Percentiles rank a stretch among this genome's conserved stretches.
Evolutionary conservation across 2,113 vertebrate species (phyloP).

Genomic region (Microtus montanus): DNA sequence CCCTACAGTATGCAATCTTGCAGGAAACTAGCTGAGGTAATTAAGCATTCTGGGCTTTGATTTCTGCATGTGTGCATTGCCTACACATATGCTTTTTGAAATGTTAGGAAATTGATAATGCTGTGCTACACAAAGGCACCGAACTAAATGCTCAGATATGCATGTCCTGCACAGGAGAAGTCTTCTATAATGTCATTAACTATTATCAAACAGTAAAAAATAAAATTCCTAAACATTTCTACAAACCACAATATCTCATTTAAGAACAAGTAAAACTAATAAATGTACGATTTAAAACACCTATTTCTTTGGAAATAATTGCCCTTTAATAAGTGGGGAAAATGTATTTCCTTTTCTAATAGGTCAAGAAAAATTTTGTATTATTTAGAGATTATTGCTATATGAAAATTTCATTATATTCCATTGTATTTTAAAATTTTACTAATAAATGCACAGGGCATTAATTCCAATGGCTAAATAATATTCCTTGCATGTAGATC

Average conservation of each 20-base stretch:
- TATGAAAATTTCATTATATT: background rate
- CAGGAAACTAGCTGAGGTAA: background rate
- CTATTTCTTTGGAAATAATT: background rate
- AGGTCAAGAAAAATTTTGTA: background rate
- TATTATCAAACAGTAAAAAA: background rate
- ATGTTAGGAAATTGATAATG: background rate
- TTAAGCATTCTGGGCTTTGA: background rate
- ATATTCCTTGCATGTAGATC: background rate
- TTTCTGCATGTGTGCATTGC: background rate
- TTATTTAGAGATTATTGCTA: background rate
- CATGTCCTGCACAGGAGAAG: background rate
- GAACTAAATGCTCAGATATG: background rate
- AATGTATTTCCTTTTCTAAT: background rate
- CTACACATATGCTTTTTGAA: background rate
- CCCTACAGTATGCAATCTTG: background rate
- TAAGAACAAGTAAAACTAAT: background rate
- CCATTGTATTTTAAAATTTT: background rate
- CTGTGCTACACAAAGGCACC: background rate
- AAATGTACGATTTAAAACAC: background rate
- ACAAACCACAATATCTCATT: background rate
- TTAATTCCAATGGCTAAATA: background rate
- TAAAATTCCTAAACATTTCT: background rate
- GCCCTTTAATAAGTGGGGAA: background rate
- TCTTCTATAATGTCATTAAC: background rate
- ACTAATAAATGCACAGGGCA: background rate